Percentiles rank a stretch among this genome's conserved stretches.
Evolutionary conservation across 2,888 invertebrate genomes (phyloP).

Genomic region (Protodeltote pygarga): DNA sequence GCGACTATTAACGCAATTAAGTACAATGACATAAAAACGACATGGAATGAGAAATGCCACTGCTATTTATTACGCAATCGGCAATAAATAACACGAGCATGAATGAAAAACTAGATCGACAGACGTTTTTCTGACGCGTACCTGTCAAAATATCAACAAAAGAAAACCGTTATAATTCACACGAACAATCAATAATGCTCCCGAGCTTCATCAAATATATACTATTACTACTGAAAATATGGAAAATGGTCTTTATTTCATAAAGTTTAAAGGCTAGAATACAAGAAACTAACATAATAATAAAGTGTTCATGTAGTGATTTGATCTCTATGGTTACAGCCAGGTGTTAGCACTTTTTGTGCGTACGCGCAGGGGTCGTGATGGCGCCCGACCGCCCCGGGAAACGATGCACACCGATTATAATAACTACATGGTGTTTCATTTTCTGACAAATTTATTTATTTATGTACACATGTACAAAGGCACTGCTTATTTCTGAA

Average conservation of each 20-base stretch:
- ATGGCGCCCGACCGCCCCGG: slow-evolving; percentile 58
- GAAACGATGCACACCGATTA: slow-evolving; percentile 48
- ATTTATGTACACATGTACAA: too few species aligned
- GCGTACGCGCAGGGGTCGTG: slow-evolving; percentile 62
- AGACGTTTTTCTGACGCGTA: slow-evolving; percentile 35
- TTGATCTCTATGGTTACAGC: slow-evolving; percentile 85
- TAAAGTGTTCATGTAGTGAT: slow-evolving; percentile 69
- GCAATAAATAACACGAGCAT: slow-evolving; percentile 12
- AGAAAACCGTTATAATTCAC: slow-evolving; percentile 75
- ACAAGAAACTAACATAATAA: background rate
- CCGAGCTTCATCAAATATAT: slow-evolving; percentile 59
- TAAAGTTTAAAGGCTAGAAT: slow-evolving; percentile 2
- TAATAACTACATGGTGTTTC: slow-evolving; percentile 64
- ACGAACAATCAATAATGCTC: slow-evolving; percentile 60
- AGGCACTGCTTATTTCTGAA: too few species aligned
- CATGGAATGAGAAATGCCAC: slow-evolving; percentile 13
- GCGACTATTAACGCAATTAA: slow-evolving; percentile 26
- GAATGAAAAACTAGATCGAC: slow-evolving; percentile 25
- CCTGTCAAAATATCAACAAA: slow-evolving; percentile 57
- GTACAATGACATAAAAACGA: slow-evolving; percentile 29
- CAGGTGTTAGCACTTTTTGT: slow-evolving; percentile 76
- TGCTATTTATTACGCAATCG: too few species aligned
- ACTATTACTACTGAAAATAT: background rate
- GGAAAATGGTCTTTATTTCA: slow-evolving; percentile 33
- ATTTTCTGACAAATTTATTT: slow-evolving; percentile 2